Conservation (phyloP, 2,888 invertebrate genomes). For the Chelonus formosanus region DNA sequence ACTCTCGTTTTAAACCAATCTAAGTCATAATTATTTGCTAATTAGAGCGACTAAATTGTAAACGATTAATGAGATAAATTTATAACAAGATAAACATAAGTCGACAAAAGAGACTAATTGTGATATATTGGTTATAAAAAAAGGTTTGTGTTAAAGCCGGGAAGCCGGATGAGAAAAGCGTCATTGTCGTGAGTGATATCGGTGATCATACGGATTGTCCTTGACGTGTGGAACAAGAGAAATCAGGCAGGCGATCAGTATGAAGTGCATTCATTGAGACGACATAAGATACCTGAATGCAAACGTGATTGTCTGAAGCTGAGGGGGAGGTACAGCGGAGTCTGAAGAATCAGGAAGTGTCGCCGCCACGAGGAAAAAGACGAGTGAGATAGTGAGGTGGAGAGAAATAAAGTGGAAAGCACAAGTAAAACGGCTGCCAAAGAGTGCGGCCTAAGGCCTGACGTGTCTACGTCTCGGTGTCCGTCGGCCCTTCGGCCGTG, state of each 20-base stretch:
- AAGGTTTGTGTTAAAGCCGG: constrained; percentile 11
- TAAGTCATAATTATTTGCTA: not conserved
- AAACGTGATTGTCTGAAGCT: constrained; percentile 3
- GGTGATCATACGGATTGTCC: constrained; percentile 7
- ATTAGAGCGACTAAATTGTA: not conserved
- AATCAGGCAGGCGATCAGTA: not conserved
- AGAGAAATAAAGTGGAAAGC: not conserved
- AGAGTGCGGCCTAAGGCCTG: constrained; percentile 30
- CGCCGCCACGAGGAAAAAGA: constrained; percentile 26
- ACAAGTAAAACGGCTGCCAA: constrained; percentile 20
- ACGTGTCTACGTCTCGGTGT: constrained; percentile 37
- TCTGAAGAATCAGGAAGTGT: constrained; percentile 31
- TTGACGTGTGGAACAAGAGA: constrained; percentile 8
- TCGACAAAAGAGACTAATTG: too few species aligned
- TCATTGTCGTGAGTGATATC: constrained; percentile 21
- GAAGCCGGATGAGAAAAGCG: constrained; percentile 15
- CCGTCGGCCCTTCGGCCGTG: constrained; percentile 54
- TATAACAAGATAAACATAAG: too few species aligned
- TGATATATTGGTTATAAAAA: too few species aligned
- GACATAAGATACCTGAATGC: constrained; percentile 4
- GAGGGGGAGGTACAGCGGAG: constrained; percentile 37
- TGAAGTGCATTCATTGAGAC: not conserved
- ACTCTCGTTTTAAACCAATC: not conserved
- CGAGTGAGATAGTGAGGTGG: constrained; percentile 9
- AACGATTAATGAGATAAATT: too few species aligned